These are phyloP conservation scores for Perizoma affinitatum DNA, from an alignment of 2,888 invertebrate species.

Conservation along the genomic window DNA sequence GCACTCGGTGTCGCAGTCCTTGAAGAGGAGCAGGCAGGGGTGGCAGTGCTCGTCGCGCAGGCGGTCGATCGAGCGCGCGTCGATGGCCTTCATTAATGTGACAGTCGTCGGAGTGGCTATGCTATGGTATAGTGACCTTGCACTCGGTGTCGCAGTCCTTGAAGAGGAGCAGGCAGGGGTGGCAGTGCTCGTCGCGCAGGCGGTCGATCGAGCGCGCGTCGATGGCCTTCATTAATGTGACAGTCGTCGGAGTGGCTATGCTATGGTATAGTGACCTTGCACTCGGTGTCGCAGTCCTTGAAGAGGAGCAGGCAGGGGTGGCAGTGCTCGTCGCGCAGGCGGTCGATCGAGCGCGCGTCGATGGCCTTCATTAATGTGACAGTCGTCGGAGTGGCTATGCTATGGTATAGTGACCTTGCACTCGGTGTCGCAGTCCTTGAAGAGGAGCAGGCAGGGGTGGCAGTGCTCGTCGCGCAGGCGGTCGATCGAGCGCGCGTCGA, in stretches of 20 bases:
- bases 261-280: conserved; percentile 58
- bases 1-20: conserved; percentile 90
- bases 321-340: conserved; percentile 94
- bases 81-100: neutral
- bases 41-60: conserved; percentile 95
- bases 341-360: conserved; percentile 88
- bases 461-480: conserved; percentile 95
- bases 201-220: conserved; percentile 89
- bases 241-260: neutral
- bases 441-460: conserved; percentile 91
- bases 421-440: conserved; percentile 91
- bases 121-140: conserved; percentile 52
- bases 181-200: conserved; percentile 94
- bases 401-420: conserved; percentile 62
- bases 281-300: conserved; percentile 90
- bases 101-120: neutral
- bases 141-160: conserved; percentile 90
- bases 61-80: conserved; percentile 89
- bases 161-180: conserved; percentile 93
- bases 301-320: conserved; percentile 93
- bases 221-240: neutral
- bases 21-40: conserved; percentile 93
- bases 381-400: neutral
- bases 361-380: neutral
- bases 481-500: conserved; percentile 87